Conservation (phyloP, 2,113 vertebrate species). For the Motacilla tschutschensis region DNA sequence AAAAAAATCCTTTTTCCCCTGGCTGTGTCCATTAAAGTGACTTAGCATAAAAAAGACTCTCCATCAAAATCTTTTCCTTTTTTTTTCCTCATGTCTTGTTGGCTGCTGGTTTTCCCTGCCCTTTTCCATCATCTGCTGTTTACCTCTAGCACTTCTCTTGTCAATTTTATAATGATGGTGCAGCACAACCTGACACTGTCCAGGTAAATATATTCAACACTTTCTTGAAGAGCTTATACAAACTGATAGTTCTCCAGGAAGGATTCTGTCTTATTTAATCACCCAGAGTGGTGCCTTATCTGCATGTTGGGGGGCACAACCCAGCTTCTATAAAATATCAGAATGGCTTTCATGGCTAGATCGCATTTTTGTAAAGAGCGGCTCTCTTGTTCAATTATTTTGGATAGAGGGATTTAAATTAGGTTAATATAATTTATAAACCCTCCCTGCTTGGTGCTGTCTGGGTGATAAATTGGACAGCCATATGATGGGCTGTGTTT, state of each 20-base stretch:
- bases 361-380: not conserved
- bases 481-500: not conserved
- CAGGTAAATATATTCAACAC: not conserved
- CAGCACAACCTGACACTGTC: not conserved
- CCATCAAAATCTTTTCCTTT: not conserved
- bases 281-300: not conserved
- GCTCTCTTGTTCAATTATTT: not conserved
- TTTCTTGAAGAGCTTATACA: not conserved
- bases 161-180: not conserved
- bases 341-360: not conserved
- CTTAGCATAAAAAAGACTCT: not conserved
- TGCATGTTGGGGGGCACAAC: not conserved
- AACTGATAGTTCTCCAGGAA: not conserved
- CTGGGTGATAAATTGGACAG: not conserved
- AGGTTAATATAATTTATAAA: not conserved
- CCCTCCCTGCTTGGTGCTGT: not conserved
- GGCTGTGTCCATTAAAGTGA: not conserved
- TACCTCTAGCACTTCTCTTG: constrained; percentile 12
- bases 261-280: constrained; percentile 1
- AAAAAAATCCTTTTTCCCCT: not conserved
- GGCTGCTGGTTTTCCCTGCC: not conserved
- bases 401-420: not conserved
- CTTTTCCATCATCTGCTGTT: not conserved
- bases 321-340: not conserved
- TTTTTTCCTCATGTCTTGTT: not conserved